Conservation (phyloP, 2,113 vertebrate genomes). For the Gallinago paraguaiae region DNA sequence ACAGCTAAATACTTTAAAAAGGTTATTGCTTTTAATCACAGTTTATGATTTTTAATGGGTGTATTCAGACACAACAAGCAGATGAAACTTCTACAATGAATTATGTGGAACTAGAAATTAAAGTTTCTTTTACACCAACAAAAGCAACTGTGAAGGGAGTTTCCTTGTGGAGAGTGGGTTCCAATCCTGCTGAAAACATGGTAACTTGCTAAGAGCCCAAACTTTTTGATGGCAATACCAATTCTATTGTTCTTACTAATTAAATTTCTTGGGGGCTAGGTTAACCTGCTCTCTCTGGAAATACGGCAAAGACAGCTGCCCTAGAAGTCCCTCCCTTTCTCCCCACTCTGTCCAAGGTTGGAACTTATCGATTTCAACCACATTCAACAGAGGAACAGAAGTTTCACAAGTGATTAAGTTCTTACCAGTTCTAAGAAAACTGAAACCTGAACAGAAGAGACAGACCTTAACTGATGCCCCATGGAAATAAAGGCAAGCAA, state of each 20-base stretch:
- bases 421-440: conserved; percentile 25
- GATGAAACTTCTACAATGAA: not conserved
- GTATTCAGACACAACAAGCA: not conserved
- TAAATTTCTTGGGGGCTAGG: not conserved
- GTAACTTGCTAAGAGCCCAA: not conserved
- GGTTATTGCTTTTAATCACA: not conserved
- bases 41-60: not conserved
- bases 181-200: not conserved
- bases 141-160: not conserved
- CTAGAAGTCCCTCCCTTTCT: not conserved
- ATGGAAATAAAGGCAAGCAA: not conserved
- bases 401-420: conserved; percentile 9
- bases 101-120: not conserved
- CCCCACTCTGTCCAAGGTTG: not conserved
- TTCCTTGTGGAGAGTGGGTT: not conserved
- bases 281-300: not conserved
- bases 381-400: conserved; percentile 8
- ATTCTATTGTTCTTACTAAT: not conserved
- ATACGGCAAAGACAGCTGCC: not conserved
- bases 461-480: not conserved
- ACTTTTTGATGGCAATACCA: not conserved
- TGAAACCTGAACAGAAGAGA: not conserved
- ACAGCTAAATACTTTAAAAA: not conserved
- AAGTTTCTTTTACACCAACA: not conserved
- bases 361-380: conserved; percentile 17